These are phyloP conservation scores for Anseranas semipalmata DNA, from an alignment of 2,113 vertebrate genomes.

Conservation along the genomic window DNA sequence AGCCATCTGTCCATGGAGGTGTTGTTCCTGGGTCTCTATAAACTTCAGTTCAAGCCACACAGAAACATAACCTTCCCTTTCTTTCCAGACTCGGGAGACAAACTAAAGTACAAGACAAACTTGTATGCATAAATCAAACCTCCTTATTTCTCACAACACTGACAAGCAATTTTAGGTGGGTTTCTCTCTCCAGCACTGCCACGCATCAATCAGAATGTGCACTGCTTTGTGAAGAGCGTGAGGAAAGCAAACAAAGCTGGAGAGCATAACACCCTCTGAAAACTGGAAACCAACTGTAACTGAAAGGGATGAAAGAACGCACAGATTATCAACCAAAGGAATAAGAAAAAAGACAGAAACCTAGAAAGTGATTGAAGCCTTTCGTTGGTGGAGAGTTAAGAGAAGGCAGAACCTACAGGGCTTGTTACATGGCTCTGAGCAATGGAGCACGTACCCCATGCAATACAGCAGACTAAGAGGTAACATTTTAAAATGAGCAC, in stretches of 20 bases:
- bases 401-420: not conserved
- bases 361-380: rapidly evolving
- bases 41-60: not conserved
- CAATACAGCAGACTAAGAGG: not conserved
- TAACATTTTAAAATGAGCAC: not conserved
- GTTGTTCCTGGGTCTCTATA: not conserved
- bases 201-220: rapidly evolving
- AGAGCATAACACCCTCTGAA: not conserved
- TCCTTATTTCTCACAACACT: not conserved
- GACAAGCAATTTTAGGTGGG: not conserved
- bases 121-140: not conserved
- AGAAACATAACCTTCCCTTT: not conserved
- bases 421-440: not conserved
- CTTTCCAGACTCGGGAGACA: not conserved
- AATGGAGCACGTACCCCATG: rapidly evolving
- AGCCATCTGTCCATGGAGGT: not conserved
- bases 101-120: not conserved
- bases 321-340: not conserved
- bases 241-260: not conserved
- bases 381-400: not conserved
- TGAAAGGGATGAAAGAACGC: not conserved
- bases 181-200: not conserved
- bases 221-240: rapidly evolving
- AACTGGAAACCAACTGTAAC: not conserved
- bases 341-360: rapidly evolving